Percentiles rank a stretch among this genome's conserved stretches.
phyloP scores from a whole-genome alignment of 1,140 invertebrate species.

The Pogonomyrmex californicus region DNA sequence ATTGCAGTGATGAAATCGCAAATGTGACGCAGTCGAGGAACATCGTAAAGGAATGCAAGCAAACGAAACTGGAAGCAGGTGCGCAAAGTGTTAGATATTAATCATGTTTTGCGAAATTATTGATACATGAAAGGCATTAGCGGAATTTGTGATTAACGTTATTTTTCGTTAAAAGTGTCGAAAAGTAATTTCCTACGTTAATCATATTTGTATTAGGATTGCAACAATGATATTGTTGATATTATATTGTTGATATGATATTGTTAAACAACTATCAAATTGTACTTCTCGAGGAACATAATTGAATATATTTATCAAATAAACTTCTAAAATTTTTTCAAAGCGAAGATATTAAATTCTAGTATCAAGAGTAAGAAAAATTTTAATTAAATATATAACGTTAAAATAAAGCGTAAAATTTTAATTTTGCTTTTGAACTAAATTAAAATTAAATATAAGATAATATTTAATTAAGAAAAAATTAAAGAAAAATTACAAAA shows the following conservation, averaged over 20 bases:
- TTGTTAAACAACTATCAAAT: neutral
- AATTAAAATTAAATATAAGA: conserved; percentile 5
- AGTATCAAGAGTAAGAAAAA: neutral
- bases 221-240: neutral
- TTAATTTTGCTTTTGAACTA: neutral
- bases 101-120: conserved; percentile 30
- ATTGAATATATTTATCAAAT: neutral
- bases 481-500: neutral
- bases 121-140: conserved; percentile 9
- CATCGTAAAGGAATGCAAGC: conserved; percentile 53
- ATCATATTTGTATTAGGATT: neutral
- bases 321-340: neutral
- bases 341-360: neutral
- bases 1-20: conserved; percentile 12
- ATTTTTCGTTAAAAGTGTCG: neutral
- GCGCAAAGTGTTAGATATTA: conserved; percentile 40
- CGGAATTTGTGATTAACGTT: neutral
- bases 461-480: no score
- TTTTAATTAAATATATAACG: neutral
- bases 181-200: conserved; percentile 7
- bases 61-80: conserved; percentile 52
- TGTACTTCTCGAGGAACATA: neutral
- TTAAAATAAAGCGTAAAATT: neutral
- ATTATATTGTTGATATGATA: no score
- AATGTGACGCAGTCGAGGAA: conserved; percentile 40